phyloP scores from a whole-genome alignment of 2,797 vertebrate genomes.

The Molossus alvarezi region DNA sequence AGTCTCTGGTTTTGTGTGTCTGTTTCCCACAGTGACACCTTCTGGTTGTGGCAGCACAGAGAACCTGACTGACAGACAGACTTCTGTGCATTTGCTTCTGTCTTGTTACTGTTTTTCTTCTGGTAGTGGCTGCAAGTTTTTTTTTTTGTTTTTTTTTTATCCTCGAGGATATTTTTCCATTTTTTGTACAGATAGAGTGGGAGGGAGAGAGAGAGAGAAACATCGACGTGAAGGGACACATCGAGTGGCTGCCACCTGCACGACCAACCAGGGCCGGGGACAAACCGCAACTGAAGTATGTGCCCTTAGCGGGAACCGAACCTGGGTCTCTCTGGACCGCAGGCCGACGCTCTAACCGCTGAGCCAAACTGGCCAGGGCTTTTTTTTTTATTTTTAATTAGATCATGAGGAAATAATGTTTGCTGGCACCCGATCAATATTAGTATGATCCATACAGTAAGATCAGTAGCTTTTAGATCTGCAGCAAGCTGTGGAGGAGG shows the following conservation, averaged over 20 bases:
- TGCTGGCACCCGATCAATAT: neutral
- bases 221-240: no score
- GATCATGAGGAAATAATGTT: neutral
- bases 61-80: constrained; percentile 21
- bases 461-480: constrained; percentile 4
- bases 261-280: no score
- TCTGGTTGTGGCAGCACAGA: constrained; percentile 38
- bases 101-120: neutral
- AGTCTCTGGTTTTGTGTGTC: constrained; percentile 55
- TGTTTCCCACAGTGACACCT: constrained; percentile 60
- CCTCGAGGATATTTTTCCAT: no score
- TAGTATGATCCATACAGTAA: neutral
- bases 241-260: no score
- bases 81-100: neutral
- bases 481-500: neutral
- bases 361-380: neutral
- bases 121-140: constrained; percentile 62
- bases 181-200: no score
- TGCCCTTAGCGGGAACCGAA: no score
- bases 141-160: constrained; percentile 81
- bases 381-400: constrained; percentile 70
- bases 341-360: no score
- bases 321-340: no score
- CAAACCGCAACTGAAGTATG: no score
- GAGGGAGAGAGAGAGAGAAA: no score